These are phyloP conservation scores for Rhinoderma darwinii DNA, from an alignment of 2,113 vertebrate genomes.

Conservation along the genomic window DNA sequence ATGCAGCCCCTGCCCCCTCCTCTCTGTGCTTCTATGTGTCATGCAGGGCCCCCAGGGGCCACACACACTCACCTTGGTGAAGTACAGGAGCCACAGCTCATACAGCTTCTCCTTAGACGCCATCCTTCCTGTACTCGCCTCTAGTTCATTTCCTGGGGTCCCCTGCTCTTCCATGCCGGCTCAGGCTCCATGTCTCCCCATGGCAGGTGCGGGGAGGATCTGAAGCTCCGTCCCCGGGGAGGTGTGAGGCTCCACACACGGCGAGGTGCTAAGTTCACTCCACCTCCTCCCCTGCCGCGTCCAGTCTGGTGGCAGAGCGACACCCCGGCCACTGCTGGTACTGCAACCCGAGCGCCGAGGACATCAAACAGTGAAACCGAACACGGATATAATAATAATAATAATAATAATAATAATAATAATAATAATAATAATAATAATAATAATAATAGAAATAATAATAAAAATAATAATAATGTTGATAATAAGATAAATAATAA, in stretches of 20 bases:
- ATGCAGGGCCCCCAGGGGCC: constrained; percentile 41
- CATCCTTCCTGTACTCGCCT: constrained; percentile 72
- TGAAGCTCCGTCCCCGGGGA: not conserved
- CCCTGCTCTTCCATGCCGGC: not conserved
- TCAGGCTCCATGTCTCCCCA: constrained; percentile 29
- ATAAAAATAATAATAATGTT: too few relatives aligned
- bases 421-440: too few relatives aligned
- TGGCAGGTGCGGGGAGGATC: constrained; percentile 4
- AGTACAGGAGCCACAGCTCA: constrained; percentile 91
- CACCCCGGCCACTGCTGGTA: constrained; percentile 28
- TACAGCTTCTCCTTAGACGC: constrained; percentile 87
- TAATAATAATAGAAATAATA: too few relatives aligned
- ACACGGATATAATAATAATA: too few relatives aligned
- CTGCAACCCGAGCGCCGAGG: not conserved
- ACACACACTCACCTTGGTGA: constrained; percentile 83
- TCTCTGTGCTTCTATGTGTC: not conserved
- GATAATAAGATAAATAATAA: too few relatives aligned
- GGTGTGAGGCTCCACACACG: not conserved
- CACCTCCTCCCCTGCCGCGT: constrained; percentile 4
- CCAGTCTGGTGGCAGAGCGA: constrained; percentile 1
- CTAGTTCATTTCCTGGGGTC: not conserved
- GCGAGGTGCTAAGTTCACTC: constrained; percentile 34
- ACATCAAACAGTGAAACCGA: too few relatives aligned
- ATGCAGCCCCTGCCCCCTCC: not conserved
- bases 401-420: too few relatives aligned